These are phyloP conservation scores for Calliphora vomitoria DNA, from an alignment of 2,888 invertebrate species.

Conservation along the genomic window DNA sequence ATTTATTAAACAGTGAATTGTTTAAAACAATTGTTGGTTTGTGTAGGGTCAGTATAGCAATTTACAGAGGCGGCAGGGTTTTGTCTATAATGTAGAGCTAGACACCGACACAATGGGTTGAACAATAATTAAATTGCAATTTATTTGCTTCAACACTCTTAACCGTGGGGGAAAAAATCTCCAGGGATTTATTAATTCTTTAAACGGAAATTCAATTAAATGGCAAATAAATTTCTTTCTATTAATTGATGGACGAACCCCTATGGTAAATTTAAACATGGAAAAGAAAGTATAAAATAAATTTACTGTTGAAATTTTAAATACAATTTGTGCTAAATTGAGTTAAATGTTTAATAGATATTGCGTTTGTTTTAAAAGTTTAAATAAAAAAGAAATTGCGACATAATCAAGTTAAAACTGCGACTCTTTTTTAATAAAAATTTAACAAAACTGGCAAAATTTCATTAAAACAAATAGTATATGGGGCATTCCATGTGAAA, in stretches of 20 bases:
- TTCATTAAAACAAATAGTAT: too few relatives aligned
- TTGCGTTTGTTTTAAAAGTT: background rate
- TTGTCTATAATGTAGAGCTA: background rate
- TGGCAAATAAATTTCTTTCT: slow-evolving; percentile 47
- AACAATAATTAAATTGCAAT: slow-evolving; percentile 36
- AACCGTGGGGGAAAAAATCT: background rate
- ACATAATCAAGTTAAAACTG: background rate
- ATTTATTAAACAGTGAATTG: background rate
- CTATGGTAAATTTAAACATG: background rate
- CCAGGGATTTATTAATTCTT: slow-evolving; percentile 35
- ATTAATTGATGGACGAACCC: slow-evolving; percentile 30
- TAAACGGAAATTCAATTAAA: slow-evolving; percentile 60
- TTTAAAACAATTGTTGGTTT: background rate
- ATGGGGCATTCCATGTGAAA: too few relatives aligned
- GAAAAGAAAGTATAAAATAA: background rate
- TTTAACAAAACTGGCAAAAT: too few relatives aligned
- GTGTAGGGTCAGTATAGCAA: background rate
- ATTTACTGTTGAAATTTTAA: background rate
- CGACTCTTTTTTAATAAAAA: background rate
- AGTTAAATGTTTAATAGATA: background rate
- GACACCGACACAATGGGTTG: slow-evolving; percentile 6
- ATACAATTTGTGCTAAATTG: slow-evolving; percentile 2
- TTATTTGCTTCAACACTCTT: background rate
- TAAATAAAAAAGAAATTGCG: background rate
- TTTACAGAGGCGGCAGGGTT: background rate